Evolutionary conservation across 2,113 vertebrate genomes (phyloP).

Genomic region (Notothenia coriiceps): DNA sequence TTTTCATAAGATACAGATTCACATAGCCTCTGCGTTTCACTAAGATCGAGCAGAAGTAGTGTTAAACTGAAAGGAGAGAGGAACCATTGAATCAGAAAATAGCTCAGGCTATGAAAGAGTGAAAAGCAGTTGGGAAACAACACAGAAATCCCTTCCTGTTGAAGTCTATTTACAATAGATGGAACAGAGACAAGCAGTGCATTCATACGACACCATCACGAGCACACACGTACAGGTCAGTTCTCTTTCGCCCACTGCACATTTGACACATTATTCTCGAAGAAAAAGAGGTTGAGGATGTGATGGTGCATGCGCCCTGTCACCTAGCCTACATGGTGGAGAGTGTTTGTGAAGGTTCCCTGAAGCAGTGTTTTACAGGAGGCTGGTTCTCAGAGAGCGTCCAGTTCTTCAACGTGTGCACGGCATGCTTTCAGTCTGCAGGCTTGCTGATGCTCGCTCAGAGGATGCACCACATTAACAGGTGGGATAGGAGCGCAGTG

Average conservation of each 20-base stretch:
- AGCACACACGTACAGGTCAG: slow-evolving; percentile 48
- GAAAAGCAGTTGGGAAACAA: slow-evolving; percentile 51
- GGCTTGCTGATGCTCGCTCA: slow-evolving; percentile 37
- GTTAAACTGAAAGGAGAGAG: slow-evolving; percentile 62
- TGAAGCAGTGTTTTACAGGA: slow-evolving; percentile 63
- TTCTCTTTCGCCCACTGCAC: slow-evolving; percentile 52
- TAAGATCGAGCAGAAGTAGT: slow-evolving; percentile 67
- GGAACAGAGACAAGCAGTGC: slow-evolving; percentile 58
- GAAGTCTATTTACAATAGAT: slow-evolving; percentile 76
- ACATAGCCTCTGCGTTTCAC: slow-evolving; percentile 66
- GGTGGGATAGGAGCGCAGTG: slow-evolving; percentile 32
- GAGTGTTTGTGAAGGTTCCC: slow-evolving; percentile 67
- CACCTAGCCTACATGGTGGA: slow-evolving; percentile 44
- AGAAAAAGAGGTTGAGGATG: slow-evolving; percentile 46
- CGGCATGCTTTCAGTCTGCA: slow-evolving; percentile 22
- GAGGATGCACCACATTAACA: slow-evolving; percentile 43
- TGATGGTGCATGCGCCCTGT: slow-evolving; percentile 50
- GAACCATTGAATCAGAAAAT: slow-evolving; percentile 60
- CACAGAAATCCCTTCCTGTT: slow-evolving; percentile 48
- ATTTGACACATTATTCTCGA: slow-evolving; percentile 70
- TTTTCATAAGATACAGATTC: slow-evolving; percentile 78
- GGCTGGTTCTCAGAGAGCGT: slow-evolving; percentile 39
- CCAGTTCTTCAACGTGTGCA: slow-evolving; percentile 32
- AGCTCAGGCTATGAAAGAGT: slow-evolving; percentile 45
- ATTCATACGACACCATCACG: slow-evolving; percentile 58